phyloP scores from a whole-genome alignment of 2,888 invertebrate species.

The Scaptomyza reducta region DNA sequence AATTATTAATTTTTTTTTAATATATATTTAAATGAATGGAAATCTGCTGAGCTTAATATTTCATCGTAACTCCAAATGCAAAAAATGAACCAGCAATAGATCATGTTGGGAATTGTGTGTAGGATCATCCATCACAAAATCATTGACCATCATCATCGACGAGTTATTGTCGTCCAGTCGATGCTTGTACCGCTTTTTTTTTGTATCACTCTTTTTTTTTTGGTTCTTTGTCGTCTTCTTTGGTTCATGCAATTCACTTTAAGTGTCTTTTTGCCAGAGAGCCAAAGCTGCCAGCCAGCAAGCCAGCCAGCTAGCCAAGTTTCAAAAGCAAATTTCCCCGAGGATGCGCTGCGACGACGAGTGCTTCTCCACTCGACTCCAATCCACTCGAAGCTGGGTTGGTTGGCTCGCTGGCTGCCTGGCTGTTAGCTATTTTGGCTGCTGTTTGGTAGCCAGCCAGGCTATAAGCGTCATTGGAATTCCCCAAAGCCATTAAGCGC shows the following conservation, averaged over 20 bases:
- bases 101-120: constrained; percentile 10
- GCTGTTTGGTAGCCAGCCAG: constrained; percentile 46
- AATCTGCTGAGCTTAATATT: too few species aligned
- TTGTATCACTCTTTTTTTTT: not conserved
- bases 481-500: constrained; percentile 78
- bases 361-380: constrained; percentile 4
- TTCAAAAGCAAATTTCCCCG: constrained; percentile 74
- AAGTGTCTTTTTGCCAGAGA: constrained; percentile 60
- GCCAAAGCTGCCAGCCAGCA: not conserved
- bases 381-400: too few species aligned
- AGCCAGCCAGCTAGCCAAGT: constrained; percentile 40
- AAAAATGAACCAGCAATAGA: too few species aligned
- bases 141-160: constrained; percentile 46
- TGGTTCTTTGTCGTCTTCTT: not conserved
- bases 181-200: constrained; percentile 26
- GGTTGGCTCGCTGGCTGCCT: constrained; percentile 5
- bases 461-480: constrained; percentile 78
- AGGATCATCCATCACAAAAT: constrained; percentile 55
- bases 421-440: constrained; percentile 29
- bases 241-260: constrained; percentile 43
- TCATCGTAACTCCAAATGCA: too few species aligned
- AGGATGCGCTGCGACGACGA: constrained; percentile 54
- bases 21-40: too few species aligned
- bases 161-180: constrained; percentile 63
- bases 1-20: too few species aligned